Conservation (phyloP, 1,140 invertebrate genomes). For the Drosophila arawakana region DNA sequence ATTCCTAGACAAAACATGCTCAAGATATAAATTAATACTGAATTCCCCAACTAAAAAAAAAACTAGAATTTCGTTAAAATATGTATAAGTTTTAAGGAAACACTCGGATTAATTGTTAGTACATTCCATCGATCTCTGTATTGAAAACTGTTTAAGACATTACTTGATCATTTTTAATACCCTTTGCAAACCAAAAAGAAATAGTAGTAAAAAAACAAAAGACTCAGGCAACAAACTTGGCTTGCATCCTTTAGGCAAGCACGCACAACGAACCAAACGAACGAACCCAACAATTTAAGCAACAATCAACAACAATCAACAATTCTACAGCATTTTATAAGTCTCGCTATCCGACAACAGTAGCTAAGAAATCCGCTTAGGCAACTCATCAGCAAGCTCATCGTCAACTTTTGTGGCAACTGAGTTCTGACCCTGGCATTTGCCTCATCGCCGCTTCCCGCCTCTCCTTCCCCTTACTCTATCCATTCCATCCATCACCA, state of each 20-base stretch:
- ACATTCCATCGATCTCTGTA: too few species aligned
- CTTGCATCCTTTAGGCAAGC: conserved; percentile 25
- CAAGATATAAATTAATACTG: too few species aligned
- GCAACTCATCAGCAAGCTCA: conserved; percentile 6
- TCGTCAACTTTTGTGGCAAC: neutral
- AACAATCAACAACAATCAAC: neutral
- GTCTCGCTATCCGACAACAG: conserved; percentile 8
- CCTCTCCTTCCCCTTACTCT: too few species aligned
- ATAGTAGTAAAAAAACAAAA: conserved; percentile 28
- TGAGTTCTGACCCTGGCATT: conserved; percentile 37
- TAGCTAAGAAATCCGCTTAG: conserved; percentile 38
- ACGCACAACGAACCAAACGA: conserved; percentile 17
- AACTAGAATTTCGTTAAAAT: too few species aligned
- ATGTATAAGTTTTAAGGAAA: too few species aligned
- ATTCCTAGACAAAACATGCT: too few species aligned
- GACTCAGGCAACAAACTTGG: conserved; percentile 35
- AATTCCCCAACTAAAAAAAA: too few species aligned
- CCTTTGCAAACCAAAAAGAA: neutral
- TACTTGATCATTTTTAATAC: too few species aligned
- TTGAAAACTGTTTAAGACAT: too few species aligned
- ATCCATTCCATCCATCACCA: too few species aligned
- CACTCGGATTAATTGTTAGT: too few species aligned
- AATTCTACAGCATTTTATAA: neutral
- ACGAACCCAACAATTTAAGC: too few species aligned
- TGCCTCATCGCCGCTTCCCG: neutral